These are phyloP conservation scores for Labeo catla DNA, from an alignment of 2,113 vertebrate species.

Conservation along the genomic window DNA sequence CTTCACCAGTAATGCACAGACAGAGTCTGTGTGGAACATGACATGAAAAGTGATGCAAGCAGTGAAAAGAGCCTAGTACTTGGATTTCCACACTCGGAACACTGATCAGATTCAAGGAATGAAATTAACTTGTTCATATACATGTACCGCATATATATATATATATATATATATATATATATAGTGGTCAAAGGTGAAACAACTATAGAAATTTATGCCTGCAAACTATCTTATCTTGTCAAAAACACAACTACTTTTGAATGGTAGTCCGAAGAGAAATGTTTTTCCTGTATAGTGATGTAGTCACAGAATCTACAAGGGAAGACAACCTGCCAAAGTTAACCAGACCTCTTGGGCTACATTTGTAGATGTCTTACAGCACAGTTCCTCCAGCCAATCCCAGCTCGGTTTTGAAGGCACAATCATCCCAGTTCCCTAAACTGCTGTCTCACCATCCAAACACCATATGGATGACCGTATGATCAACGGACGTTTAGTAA, in stretches of 20 bases:
- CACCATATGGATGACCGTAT: conserved; percentile 63
- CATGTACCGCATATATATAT: too few species aligned
- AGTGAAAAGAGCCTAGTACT: too few species aligned
- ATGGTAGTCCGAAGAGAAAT: neutral
- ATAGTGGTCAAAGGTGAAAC: too few species aligned
- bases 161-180: too few species aligned
- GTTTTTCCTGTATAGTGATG: neutral
- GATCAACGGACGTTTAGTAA: conserved; percentile 25
- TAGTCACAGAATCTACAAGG: conserved; percentile 12
- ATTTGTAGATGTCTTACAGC: neutral
- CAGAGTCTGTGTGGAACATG: too few species aligned
- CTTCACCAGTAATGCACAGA: too few species aligned
- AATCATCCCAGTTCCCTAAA: conserved; percentile 42
- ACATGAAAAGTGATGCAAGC: too few species aligned
- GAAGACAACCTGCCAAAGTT: neutral
- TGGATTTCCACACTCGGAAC: too few species aligned
- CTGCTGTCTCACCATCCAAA: conserved; percentile 61
- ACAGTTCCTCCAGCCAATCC: neutral
- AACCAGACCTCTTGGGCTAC: neutral
- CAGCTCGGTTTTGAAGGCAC: conserved; percentile 56
- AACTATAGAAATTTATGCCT: too few species aligned
- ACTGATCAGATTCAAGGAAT: too few species aligned
- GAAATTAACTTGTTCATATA: too few species aligned
- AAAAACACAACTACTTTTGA: neutral
- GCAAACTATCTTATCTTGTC: neutral